Percentiles rank a stretch among this genome's conserved stretches.
Evolutionary conservation across 2,797 vertebrate species (phyloP).

Genomic region (Alauda arvensis): DNA sequence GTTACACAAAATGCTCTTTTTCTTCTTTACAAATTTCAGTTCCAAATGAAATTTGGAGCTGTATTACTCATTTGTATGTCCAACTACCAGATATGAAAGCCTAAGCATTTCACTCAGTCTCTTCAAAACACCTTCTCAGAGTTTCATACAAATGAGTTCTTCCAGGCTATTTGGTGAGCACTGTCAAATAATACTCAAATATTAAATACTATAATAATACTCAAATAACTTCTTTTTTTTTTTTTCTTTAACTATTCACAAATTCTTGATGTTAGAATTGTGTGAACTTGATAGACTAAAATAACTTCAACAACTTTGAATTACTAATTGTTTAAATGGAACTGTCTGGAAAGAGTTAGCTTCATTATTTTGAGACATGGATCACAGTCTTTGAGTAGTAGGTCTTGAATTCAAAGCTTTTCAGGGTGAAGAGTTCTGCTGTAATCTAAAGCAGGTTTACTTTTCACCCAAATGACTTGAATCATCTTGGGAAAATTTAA

Average conservation of each 20-base stretch:
- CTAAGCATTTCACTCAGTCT: background rate
- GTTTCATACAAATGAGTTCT: background rate
- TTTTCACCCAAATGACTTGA: conserved; percentile 1
- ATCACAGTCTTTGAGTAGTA: background rate
- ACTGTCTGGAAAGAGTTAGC: background rate
- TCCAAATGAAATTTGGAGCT: background rate
- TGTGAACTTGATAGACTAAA: background rate
- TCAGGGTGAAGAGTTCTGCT: background rate
- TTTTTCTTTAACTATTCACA: background rate
- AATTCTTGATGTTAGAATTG: background rate
- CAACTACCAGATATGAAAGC: background rate
- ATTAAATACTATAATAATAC: background rate
- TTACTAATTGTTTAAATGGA: conserved; percentile 11
- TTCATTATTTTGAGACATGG: background rate
- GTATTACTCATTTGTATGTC: background rate
- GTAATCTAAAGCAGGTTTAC: background rate
- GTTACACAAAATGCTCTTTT: background rate
- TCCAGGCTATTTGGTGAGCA: background rate
- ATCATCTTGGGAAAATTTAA: conserved; percentile 10
- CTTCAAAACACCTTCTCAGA: background rate
- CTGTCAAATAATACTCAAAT: background rate
- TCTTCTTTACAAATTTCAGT: background rate
- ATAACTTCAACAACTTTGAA: background rate
- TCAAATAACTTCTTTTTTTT: background rate
- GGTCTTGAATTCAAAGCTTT: background rate